Percentiles rank a stretch among this genome's conserved stretches.
These are phyloP conservation scores for Cheiracanthium punctorium DNA, from an alignment of 2,888 invertebrate species.

Conservation along the genomic window DNA sequence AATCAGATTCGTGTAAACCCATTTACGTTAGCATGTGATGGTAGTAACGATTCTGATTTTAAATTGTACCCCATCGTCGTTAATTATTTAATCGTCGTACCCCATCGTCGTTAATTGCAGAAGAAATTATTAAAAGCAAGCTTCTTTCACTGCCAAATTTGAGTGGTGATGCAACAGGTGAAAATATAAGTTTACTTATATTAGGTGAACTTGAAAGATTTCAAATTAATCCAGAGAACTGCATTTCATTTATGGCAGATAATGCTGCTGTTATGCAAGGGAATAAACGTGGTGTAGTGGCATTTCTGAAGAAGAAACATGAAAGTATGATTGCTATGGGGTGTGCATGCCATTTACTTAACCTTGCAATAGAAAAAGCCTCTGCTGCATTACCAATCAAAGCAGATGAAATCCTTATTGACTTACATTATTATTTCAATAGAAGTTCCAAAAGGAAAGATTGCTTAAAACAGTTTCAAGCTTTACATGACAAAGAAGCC, in stretches of 20 bases:
- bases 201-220: not conserved
- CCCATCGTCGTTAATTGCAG: not conserved
- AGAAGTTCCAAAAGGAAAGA: not conserved
- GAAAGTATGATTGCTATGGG: not conserved
- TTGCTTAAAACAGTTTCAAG: not conserved
- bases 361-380: not conserved
- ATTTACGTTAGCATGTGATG: no score
- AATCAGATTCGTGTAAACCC: no score
- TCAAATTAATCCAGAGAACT: not conserved
- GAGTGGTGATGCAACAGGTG: not conserved
- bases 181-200: not conserved
- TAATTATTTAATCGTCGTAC: no score
- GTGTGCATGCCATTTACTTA: not conserved
- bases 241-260: not conserved
- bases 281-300: not conserved
- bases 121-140: not conserved
- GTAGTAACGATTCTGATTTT: not conserved
- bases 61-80: not conserved
- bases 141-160: not conserved
- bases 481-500: not conserved
- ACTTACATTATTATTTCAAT: not conserved
- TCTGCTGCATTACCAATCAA: not conserved
- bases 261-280: conserved; percentile 6
- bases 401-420: not conserved
- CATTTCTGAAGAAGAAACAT: not conserved